phyloP scores from a whole-genome alignment of 2,797 vertebrate genomes.

The Antennarius maculatus region DNA sequence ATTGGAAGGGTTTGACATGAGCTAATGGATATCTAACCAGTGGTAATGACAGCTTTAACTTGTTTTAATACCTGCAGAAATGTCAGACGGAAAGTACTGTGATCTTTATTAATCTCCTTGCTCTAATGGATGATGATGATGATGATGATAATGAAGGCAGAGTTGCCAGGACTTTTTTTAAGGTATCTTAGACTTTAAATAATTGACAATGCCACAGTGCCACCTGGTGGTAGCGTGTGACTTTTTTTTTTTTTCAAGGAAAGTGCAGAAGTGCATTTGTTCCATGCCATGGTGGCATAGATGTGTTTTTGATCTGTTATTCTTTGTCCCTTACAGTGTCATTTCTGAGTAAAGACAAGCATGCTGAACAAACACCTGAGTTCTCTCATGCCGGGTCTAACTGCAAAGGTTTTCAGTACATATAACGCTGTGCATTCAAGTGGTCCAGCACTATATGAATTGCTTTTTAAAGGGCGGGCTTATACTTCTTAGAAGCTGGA shows the following conservation, averaged over 20 bases:
- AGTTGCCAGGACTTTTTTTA: slow-evolving; percentile 30
- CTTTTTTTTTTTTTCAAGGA: too few species aligned
- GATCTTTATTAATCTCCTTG: slow-evolving; percentile 46
- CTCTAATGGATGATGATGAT: slow-evolving; percentile 55
- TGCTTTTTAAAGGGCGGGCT: slow-evolving; percentile 6
- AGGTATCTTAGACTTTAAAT: neutral
- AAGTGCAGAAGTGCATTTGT: neutral
- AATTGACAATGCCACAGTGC: slow-evolving; percentile 61
- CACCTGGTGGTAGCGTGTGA: slow-evolving; percentile 53
- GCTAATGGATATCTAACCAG: slow-evolving; percentile 46
- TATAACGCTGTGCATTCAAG: slow-evolving; percentile 72
- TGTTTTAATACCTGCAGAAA: slow-evolving; percentile 53
- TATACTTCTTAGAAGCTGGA: neutral
- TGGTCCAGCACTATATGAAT: neutral
- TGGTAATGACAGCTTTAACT: slow-evolving; percentile 27
- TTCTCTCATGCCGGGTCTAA: slow-evolving; percentile 82
- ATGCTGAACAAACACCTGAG: slow-evolving; percentile 79
- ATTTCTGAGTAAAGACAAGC: slow-evolving; percentile 60
- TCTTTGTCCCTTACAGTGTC: neutral
- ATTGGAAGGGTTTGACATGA: slow-evolving; percentile 18
- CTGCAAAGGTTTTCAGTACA: slow-evolving; percentile 85
- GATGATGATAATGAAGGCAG: slow-evolving; percentile 42
- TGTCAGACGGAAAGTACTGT: slow-evolving; percentile 42
- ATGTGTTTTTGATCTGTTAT: slow-evolving; percentile 2
- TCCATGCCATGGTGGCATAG: neutral